These are phyloP conservation scores for Larimichthys crocea DNA, from an alignment of 2,113 vertebrate genomes.

Conservation along the genomic window DNA sequence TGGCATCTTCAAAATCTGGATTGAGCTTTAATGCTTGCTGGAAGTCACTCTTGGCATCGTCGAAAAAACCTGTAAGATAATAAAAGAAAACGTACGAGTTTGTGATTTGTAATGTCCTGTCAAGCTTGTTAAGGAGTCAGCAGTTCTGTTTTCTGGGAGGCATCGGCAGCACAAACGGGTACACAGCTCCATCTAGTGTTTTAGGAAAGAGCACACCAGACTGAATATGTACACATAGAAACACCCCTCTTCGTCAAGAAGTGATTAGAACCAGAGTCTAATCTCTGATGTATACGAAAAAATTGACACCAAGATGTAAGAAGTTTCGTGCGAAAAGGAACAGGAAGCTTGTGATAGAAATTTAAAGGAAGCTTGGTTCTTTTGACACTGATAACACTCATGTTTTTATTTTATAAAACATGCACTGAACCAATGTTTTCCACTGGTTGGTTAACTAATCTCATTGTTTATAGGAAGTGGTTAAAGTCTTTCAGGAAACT, in stretches of 20 bases:
- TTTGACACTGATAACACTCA: too few relatives aligned
- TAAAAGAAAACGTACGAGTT: neutral
- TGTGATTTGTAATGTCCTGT: neutral
- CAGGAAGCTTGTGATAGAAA: neutral
- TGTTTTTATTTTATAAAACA: neutral
- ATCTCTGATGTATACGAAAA: neutral
- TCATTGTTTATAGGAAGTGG: too few relatives aligned
- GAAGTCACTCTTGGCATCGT: constrained; percentile 93
- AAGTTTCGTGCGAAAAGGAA: neutral
- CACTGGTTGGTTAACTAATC: too few relatives aligned
- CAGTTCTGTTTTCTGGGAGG: neutral
- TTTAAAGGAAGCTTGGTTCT: too few relatives aligned
- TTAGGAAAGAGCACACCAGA: neutral
- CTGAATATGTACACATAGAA: neutral
- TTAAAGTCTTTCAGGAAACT: too few relatives aligned
- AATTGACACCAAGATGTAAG: neutral
- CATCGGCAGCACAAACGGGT: neutral
- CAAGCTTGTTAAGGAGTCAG: constrained; percentile 8
- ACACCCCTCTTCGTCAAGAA: neutral
- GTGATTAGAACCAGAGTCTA: neutral
- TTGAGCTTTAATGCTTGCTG: constrained; percentile 90
- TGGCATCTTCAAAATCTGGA: constrained; percentile 92
- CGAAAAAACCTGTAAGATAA: constrained; percentile 87
- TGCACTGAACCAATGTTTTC: neutral
- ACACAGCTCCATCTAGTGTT: constrained; percentile 66